Evolutionary conservation across 2,797 vertebrate species (phyloP).

Genomic region (Acridotheres tristis): DNA sequence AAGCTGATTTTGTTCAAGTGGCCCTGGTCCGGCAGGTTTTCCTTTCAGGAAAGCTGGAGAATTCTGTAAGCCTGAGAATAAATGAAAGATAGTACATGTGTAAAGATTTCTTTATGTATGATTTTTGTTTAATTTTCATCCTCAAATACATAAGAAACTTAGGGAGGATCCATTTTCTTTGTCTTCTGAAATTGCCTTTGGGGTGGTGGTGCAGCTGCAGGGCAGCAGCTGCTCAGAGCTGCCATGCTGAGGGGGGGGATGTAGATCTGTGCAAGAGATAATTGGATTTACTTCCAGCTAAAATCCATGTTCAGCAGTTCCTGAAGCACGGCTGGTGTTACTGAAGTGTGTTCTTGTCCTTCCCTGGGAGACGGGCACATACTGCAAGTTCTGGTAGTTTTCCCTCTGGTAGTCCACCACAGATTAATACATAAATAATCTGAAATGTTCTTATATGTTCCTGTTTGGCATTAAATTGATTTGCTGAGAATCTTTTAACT

Average conservation of each 20-base stretch:
- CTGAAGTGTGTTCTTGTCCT: background rate
- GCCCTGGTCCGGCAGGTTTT: background rate
- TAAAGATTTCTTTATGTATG: background rate
- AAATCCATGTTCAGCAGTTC: background rate
- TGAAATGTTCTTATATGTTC: background rate
- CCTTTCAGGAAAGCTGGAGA: background rate
- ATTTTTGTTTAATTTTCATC: background rate
- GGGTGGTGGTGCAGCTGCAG: background rate
- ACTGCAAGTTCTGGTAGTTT: background rate
- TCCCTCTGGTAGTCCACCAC: background rate
- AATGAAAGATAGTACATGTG: background rate
- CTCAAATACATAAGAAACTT: background rate
- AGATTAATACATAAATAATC: background rate
- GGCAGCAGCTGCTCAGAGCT: background rate
- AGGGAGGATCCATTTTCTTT: background rate
- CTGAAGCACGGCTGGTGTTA: background rate
- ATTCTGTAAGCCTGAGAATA: background rate
- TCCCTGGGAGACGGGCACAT: accelerated
- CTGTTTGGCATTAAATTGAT: background rate
- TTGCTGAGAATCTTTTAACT: background rate
- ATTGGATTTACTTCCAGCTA: background rate
- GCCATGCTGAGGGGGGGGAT: accelerated
- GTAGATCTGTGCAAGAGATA: background rate
- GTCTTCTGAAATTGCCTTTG: accelerated
- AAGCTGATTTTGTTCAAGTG: background rate